Conservation (phyloP, 2,888 invertebrate genomes). For the Cantharis rufa region DNA sequence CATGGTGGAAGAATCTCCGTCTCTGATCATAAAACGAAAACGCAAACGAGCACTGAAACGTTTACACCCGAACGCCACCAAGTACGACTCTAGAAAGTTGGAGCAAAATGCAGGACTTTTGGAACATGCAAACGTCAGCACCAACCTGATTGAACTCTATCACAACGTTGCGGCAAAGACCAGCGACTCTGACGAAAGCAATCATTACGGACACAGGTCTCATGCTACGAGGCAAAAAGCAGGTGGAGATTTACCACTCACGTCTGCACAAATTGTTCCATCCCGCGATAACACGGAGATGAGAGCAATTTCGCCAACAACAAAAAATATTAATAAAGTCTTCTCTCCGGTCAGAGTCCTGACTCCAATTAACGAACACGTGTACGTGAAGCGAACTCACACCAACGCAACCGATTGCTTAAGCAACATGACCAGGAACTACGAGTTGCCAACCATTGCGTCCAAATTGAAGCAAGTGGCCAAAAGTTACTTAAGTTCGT, state of each 20-base stretch:
- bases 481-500: slow-evolving; percentile 57
- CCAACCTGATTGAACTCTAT: slow-evolving; percentile 53
- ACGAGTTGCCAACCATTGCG: slow-evolving; percentile 68
- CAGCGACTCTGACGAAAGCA: slow-evolving; percentile 49
- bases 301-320: background rate
- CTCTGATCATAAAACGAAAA: slow-evolving; percentile 17
- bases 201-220: background rate
- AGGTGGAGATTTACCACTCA: slow-evolving; percentile 10
- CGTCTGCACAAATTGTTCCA: background rate
- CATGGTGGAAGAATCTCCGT: slow-evolving; percentile 24
- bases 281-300: background rate
- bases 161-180: slow-evolving; percentile 50
- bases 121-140: background rate
- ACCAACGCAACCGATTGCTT: background rate
- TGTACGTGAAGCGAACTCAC: background rate
- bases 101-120: background rate
- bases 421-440: slow-evolving; percentile 47
- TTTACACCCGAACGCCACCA: slow-evolving; percentile 7
- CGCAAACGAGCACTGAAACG: slow-evolving; percentile 19
- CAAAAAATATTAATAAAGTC: background rate
- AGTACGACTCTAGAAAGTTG: background rate
- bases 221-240: background rate
- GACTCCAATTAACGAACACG: slow-evolving; percentile 36
- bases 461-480: slow-evolving; percentile 68
- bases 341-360: slow-evolving; percentile 14